These are phyloP conservation scores for Mycteria americana DNA, from an alignment of 2,797 vertebrate species.

Conservation along the genomic window DNA sequence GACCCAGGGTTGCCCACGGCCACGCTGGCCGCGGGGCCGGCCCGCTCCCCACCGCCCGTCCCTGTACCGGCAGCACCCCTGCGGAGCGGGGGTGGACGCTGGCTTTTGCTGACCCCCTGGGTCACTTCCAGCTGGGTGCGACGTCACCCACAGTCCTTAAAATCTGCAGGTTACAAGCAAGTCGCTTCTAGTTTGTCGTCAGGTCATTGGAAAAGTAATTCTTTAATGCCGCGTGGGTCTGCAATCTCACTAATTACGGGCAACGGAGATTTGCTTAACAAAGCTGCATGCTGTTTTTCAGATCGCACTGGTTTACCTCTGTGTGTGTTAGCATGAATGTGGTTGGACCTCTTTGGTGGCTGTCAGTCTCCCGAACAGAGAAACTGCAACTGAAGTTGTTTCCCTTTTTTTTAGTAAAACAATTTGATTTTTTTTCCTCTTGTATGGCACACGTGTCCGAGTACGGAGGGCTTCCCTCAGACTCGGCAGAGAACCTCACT, in stretches of 20 bases:
- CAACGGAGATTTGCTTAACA: slow-evolving; percentile 69
- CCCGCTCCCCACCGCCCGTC: neutral
- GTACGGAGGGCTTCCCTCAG: neutral
- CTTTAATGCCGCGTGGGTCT: slow-evolving; percentile 61
- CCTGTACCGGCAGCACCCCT: neutral
- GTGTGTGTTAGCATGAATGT: slow-evolving; percentile 87
- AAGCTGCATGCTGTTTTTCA: slow-evolving; percentile 74
- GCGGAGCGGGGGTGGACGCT: rapidly evolving
- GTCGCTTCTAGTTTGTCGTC: neutral
- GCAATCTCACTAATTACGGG: slow-evolving; percentile 70
- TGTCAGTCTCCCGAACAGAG: slow-evolving; percentile 30
- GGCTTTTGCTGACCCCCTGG: neutral
- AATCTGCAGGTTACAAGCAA: slow-evolving; percentile 12
- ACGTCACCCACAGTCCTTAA: neutral
- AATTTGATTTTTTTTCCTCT: neutral
- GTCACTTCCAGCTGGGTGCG: rapidly evolving
- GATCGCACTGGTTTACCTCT: slow-evolving; percentile 65
- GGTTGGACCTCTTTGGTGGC: slow-evolving; percentile 53
- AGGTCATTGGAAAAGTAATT: neutral
- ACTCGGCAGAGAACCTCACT: rapidly evolving
- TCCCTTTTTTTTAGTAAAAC: neutral
- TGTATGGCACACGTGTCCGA: rapidly evolving
- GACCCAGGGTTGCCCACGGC: neutral
- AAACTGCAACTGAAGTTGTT: neutral
- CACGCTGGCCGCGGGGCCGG: neutral